These are phyloP conservation scores for Brachionus asplanchnoidis DNA, from an alignment of 1,140 invertebrate genomes.

Conservation along the genomic window DNA sequence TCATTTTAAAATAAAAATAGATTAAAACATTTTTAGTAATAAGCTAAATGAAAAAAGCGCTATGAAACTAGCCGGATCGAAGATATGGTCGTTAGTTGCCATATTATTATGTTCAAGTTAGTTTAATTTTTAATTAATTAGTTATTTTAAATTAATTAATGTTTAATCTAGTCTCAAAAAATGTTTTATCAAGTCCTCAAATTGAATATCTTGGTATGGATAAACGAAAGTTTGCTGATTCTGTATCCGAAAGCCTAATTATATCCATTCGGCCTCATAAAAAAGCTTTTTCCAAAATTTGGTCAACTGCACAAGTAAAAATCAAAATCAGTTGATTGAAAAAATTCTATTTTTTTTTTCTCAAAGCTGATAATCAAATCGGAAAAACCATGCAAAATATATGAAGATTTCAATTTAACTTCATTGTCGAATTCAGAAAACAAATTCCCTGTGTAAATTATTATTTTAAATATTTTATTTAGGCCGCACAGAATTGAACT, in stretches of 20 bases:
- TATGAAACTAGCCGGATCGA: not conserved
- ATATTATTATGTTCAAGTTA: not conserved
- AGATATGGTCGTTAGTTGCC: not conserved
- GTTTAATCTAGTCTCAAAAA: not conserved
- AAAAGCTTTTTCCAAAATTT: not conserved
- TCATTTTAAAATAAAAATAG: not conserved
- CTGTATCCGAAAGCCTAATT: not conserved
- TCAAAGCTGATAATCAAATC: not conserved
- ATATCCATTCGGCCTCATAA: not conserved
- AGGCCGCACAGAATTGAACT: no score
- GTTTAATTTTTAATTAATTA: not conserved
- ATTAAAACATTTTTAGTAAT: not conserved
- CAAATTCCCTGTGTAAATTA: not conserved
- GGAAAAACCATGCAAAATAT: not conserved
- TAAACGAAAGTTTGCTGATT: not conserved
- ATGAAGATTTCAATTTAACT: not conserved
- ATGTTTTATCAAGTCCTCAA: not conserved
- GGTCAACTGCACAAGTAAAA: conserved; percentile 2
- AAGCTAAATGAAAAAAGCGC: not conserved
- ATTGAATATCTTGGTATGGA: not conserved
- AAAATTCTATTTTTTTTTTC: not conserved
- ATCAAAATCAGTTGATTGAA: not conserved
- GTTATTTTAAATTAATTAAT: not conserved
- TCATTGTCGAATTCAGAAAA: not conserved
- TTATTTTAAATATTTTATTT: not conserved